phyloP scores from a whole-genome alignment of 2,797 vertebrate genomes.

The Eupleurogrammus muticus region DNA sequence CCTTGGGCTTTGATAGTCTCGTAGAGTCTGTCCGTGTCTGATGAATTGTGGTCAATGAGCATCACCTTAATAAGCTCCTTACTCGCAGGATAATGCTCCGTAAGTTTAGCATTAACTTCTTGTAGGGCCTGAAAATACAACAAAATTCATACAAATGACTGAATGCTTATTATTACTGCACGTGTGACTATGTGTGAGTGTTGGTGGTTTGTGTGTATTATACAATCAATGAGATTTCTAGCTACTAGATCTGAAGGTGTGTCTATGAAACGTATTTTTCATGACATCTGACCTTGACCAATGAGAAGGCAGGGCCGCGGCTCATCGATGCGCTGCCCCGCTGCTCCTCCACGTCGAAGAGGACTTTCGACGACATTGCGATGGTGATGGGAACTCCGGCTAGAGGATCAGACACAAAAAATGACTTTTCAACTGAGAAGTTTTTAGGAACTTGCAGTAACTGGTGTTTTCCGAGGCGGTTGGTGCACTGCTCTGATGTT shows the following conservation, averaged over 20 bases:
- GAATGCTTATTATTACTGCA: too few species aligned
- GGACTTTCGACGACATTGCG: neutral
- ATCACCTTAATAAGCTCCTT: slow-evolving; percentile 6
- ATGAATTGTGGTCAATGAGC: neutral
- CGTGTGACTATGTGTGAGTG: neutral
- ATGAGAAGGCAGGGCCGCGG: neutral
- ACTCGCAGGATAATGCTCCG: neutral
- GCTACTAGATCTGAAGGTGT: too few species aligned
- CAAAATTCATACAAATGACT: neutral
- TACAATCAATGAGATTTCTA: too few species aligned
- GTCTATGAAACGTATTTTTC: too few species aligned
- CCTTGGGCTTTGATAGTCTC: neutral
- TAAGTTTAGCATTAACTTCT: neutral
- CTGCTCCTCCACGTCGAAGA: neutral
- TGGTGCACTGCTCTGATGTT: too few species aligned
- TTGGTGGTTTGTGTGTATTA: neutral
- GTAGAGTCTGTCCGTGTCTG: neutral
- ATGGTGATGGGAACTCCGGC: neutral
- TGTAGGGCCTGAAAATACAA: slow-evolving; percentile 12
- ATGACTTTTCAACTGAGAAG: too few species aligned
- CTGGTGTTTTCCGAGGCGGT: too few species aligned
- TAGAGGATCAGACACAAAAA: neutral
- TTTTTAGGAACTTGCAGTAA: too few species aligned
- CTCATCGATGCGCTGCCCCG: too few species aligned
- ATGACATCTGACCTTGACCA: neutral